Evolutionary conservation across 2,797 vertebrate species (phyloP), one percentile per base, ranked within the genome.

Genomic region (Rhinophrynus dorsalis): DNA sequence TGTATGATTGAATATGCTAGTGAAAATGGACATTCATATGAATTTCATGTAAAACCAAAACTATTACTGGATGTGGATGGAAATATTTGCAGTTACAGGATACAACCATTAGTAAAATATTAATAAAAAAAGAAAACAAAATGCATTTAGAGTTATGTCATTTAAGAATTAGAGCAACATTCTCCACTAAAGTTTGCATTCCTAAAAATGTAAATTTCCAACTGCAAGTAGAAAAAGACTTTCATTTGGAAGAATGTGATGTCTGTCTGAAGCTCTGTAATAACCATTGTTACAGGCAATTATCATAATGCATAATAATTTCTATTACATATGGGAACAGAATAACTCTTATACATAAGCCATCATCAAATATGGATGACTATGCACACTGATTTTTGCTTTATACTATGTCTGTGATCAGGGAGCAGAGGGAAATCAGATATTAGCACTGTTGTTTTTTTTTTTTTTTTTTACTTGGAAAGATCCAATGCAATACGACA

Each of bases 321-420:
- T 32, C 13, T 26, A 48, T 17, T 45, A 56, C 37, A 56, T 55
- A 29, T 20, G 21, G 38, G 42, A 56, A 70, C 57, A 62, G 44
- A 52, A 60, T 61, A 21, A n/a, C 3, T 59, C 23, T 11, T 37
- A 17, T 51, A 40, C 5, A 54, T 37, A 9, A 61, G 42, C 10
- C 17, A 59, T 40, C 55, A 63, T 63, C 37, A 70, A 62, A 63
- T 63, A 62, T 70, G 30, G 40, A 71, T 71, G 59, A 56, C 59
- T 64, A 56, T 63, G 59, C 59, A 52, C 56, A 55, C 62, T 56
- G 23, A 71, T 71, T 56, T 71, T 37, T 56, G 47, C 15, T 48
- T 63, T 64, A 54, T 64, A 64, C 60, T 63, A 57, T 40, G 45
- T 50, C 32, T 47, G 24, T 4, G 7, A 62, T 70, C n/a, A 17